Evolutionary conservation across 2,797 vertebrate genomes (phyloP), one percentile per base, ranked within the genome.

Genomic region (Lutjanus campechanus): DNA sequence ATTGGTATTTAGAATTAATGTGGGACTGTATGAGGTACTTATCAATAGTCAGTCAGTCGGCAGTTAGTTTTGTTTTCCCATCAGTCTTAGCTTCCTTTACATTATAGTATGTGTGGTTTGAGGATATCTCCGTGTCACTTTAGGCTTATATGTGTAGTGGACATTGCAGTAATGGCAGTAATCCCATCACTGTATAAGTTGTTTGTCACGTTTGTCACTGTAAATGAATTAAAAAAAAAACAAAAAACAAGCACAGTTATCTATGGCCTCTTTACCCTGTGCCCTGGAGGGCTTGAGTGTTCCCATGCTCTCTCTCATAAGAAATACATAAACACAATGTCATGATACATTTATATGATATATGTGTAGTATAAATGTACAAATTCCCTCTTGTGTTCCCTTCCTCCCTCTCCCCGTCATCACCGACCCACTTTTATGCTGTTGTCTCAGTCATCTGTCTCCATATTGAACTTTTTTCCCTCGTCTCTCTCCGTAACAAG

Each of bases 391-490:
- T 46, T 62, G 43, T 46, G 20, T 16, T 19, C 20, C 53, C 36
- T 43, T 29, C 41, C 50, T 11, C 17, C 2, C 54, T 41, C 15
- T 65, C 67, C 64, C 56, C 1, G 1, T 85, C 76, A 79, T 86
- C 68, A 72, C 63, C 67, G 77, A 76, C 85, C 83, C 80, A 83
- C 67, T 89, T 92, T 78, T 8, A 49, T 69, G 55, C 73, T 81
- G 49, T 76, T 75, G 51, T 77, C 82, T 85, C 78, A 56, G 79
- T 85, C 84, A 85, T 89, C 73, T 29, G n/a, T 84, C 54, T 87
- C 66, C 50, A 44, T 72, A 44, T 76, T 43, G 65, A 77, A 53
- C 69, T 43, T 60, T 73, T 25, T 41, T 1, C 9, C 53, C 11
- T 9, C 2, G 0, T 43, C 55, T 69, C 47, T 73, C 22, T 81